phyloP scores from a whole-genome alignment of 2,797 vertebrate genomes.

The Molossus molossus region DNA sequence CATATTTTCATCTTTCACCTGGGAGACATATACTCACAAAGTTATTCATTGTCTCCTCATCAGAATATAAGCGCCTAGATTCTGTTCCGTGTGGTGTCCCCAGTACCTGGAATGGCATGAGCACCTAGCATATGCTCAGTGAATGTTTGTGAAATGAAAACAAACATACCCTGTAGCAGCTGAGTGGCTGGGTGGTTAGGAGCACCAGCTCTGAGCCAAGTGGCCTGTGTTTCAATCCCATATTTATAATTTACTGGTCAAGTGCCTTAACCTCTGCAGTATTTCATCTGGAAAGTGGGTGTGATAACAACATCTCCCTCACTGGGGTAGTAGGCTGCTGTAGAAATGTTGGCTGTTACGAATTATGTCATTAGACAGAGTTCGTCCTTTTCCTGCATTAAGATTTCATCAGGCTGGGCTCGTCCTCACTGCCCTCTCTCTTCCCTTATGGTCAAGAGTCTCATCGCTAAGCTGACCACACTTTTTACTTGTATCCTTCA shows the following conservation, averaged over 20 bases:
- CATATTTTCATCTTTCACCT: background rate
- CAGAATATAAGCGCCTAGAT: background rate
- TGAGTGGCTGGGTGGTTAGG: background rate
- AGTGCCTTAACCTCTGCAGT: background rate
- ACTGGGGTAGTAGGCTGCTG: background rate
- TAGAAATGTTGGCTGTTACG: background rate
- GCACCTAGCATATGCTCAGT: background rate
- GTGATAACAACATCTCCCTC: background rate
- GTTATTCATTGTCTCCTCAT: background rate
- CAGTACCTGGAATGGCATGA: background rate
- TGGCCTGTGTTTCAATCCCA: background rate
- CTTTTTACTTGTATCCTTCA: background rate
- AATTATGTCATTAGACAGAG: background rate
- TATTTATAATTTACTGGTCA: background rate
- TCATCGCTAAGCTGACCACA: background rate
- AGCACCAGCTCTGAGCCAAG: background rate
- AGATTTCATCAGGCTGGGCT: background rate
- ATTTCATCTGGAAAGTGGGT: background rate
- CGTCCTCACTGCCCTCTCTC: background rate
- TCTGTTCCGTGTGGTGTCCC: background rate
- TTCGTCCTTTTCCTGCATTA: background rate
- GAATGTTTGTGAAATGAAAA: background rate
- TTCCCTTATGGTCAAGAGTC: background rate
- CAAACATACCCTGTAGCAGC: background rate
- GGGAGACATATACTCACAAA: background rate